Evolutionary conservation across 2,888 invertebrate genomes (phyloP).

Genomic region (Ormyrus rosae): DNA sequence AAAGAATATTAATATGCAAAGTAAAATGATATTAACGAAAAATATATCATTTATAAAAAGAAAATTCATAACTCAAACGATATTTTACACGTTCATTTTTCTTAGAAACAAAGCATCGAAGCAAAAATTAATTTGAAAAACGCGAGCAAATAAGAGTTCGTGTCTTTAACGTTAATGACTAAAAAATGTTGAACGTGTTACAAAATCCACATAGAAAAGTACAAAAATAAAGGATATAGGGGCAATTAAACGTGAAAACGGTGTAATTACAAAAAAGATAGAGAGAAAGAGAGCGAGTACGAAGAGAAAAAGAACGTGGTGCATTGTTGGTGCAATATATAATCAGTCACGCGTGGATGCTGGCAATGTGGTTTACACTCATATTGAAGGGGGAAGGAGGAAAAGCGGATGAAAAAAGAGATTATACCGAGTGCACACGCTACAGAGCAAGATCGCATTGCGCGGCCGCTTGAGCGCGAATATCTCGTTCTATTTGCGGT

Average conservation of each 20-base stretch:
- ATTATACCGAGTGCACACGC: not conserved
- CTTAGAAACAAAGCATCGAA: too few species aligned
- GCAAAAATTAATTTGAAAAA: too few species aligned
- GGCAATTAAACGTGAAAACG: slow-evolving; percentile 1
- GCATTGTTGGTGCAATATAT: slow-evolving; percentile 35
- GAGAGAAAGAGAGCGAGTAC: not conserved
- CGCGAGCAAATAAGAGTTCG: too few species aligned
- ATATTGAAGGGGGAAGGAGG: slow-evolving; percentile 7
- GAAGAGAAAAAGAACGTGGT: not conserved
- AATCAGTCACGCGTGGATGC: slow-evolving; percentile 42
- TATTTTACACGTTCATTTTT: too few species aligned
- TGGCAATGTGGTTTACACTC: slow-evolving; percentile 36
- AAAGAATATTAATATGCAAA: too few species aligned
- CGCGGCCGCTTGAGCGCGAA: slow-evolving; percentile 12
- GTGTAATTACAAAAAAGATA: slow-evolving; percentile 1
- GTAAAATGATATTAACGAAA: too few species aligned
- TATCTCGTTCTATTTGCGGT: slow-evolving; percentile 55
- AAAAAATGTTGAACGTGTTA: too few species aligned
- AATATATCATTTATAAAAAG: too few species aligned
- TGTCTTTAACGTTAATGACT: too few species aligned
- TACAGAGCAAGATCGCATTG: slow-evolving; percentile 13
- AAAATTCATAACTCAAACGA: too few species aligned
- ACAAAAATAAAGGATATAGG: slow-evolving; percentile 13
- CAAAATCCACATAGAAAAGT: not conserved
- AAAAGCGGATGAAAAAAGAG: not conserved